Evolutionary conservation across 2,888 invertebrate species (phyloP).

Genomic region (Agriopis aurantiaria): DNA sequence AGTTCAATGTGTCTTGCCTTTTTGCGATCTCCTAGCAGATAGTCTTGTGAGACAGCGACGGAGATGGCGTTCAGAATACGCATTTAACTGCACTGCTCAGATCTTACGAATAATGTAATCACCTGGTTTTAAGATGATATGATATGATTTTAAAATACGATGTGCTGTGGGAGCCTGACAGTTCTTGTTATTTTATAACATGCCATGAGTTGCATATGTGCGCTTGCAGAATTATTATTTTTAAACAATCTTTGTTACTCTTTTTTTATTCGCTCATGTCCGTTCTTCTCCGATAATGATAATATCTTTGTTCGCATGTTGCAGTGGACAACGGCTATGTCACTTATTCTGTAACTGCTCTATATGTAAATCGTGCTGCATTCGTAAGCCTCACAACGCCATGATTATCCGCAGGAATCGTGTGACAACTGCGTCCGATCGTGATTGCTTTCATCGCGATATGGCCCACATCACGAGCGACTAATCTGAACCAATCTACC

Average conservation of each 20-base stretch:
- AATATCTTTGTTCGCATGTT: not conserved
- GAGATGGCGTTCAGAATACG: constrained; percentile 18
- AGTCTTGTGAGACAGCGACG: constrained; percentile 17
- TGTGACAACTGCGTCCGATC: constrained; percentile 66
- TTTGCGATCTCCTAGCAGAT: constrained; percentile 27
- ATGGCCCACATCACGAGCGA: constrained; percentile 67
- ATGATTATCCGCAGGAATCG: constrained; percentile 56
- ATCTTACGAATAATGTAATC: not conserved
- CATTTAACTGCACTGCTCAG: constrained; percentile 7
- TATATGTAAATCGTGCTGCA: constrained; percentile 42
- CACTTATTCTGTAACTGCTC: constrained; percentile 17
- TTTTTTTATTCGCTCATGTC: not conserved
- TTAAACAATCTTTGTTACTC: not conserved
- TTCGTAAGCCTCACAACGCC: constrained; percentile 43
- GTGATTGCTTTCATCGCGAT: constrained; percentile 79
- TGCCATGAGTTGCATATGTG: not conserved
- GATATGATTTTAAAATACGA: not conserved
- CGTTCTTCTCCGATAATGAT: not conserved
- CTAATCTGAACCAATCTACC: constrained; percentile 61
- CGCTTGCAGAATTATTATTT: not conserved
- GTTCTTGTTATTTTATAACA: not conserved
- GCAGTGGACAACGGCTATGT: not conserved
- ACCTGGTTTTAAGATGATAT: not conserved
- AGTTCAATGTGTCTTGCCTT: constrained; percentile 24
- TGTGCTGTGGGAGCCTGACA: not conserved